These are phyloP conservation scores for Bombus haemorrhoidalis DNA, from an alignment of 1,140 invertebrate genomes.

Conservation along the genomic window DNA sequence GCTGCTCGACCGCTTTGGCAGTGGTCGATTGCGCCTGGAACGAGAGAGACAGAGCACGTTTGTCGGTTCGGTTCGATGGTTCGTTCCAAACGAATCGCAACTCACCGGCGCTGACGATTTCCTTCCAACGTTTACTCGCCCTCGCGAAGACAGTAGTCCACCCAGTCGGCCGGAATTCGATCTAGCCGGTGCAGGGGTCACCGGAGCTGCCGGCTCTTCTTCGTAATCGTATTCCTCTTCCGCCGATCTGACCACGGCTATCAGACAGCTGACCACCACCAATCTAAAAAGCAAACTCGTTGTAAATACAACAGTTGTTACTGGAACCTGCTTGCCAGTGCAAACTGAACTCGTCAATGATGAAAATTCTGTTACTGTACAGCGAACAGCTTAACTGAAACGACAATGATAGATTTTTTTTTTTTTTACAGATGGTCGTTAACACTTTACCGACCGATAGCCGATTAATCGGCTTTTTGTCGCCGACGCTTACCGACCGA, in stretches of 20 bases:
- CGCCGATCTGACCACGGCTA: slow-evolving; percentile 67
- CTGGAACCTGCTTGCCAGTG: too few relatives aligned
- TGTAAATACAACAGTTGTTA: too few relatives aligned
- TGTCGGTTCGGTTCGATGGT: neutral
- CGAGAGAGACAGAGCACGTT: neutral
- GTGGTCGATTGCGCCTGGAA: slow-evolving; percentile 69
- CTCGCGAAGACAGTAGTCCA: slow-evolving; percentile 69
- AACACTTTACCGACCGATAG: too few relatives aligned
- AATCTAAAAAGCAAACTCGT: slow-evolving; percentile 61
- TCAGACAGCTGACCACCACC: slow-evolving; percentile 64
- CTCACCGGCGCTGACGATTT: slow-evolving; percentile 54
- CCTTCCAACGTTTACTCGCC: slow-evolving; percentile 62
- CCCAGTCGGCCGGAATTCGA: slow-evolving; percentile 61
- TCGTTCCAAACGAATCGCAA: neutral
- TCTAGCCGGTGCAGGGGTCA: slow-evolving; percentile 65
- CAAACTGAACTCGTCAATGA: too few relatives aligned
- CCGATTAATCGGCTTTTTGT: too few relatives aligned
- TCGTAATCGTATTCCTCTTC: slow-evolving; percentile 75
- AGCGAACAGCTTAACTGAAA: too few relatives aligned
- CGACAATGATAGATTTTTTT: too few relatives aligned
- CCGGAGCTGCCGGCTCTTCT: slow-evolving; percentile 69
- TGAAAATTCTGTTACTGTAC: too few relatives aligned
- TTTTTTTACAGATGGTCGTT: too few relatives aligned
- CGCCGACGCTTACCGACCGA: too few relatives aligned
- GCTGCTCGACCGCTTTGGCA: slow-evolving; percentile 69